A percentile compares a stretch with the other conserved stretches of the same genome.
Conservation (phyloP, 2,113 vertebrate species). For the Fulica atra region DNA sequence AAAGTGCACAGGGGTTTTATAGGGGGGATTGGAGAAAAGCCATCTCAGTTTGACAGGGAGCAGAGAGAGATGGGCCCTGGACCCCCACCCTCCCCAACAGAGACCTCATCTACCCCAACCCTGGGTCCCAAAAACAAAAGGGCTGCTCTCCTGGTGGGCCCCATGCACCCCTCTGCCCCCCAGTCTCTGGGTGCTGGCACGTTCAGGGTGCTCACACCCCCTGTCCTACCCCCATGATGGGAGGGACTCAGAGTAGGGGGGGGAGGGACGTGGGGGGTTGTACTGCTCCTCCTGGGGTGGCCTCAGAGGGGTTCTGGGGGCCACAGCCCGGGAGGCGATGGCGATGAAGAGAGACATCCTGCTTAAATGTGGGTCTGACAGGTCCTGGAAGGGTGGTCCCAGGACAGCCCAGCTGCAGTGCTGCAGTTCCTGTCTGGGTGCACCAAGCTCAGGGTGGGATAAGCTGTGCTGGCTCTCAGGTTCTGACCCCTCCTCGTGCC, state of each 20-base stretch:
- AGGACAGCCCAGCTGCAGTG: neutral
- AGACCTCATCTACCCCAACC: neutral
- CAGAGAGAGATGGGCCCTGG: neutral
- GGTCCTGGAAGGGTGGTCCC: neutral
- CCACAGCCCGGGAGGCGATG: neutral
- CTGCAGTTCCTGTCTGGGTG: neutral
- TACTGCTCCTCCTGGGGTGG: neutral
- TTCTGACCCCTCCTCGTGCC: neutral
- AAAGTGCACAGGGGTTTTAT: neutral
- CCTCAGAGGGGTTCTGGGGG: neutral
- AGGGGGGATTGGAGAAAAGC: neutral
- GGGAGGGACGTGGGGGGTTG: too few species aligned
- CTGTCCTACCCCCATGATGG: neutral
- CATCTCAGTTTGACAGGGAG: neutral
- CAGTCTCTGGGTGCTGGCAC: neutral
- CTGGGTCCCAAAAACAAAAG: neutral
- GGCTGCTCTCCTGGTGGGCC: neutral
- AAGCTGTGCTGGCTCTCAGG: rapidly evolving
- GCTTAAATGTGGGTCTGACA: neutral
- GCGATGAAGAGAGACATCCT: neutral
- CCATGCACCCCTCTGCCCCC: neutral
- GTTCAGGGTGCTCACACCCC: neutral
- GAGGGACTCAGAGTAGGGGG: neutral
- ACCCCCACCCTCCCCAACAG: too few species aligned
- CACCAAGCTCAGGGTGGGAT: neutral